Evolutionary conservation across 2,888 invertebrate species (phyloP).

Genomic region (Monochamus alternatus): DNA sequence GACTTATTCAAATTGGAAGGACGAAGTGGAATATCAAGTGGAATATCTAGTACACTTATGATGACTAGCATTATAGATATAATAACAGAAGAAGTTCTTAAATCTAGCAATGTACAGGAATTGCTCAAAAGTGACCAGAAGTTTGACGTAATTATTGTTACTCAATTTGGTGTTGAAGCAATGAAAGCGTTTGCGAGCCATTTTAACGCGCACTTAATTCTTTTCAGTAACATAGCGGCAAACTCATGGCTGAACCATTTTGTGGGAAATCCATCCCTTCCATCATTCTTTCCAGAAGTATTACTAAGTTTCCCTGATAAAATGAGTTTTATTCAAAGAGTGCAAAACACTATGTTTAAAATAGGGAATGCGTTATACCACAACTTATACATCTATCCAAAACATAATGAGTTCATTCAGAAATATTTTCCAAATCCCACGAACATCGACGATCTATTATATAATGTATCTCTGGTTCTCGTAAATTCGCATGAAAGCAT

Average conservation of each 20-base stretch:
- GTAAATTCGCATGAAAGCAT: conserved; percentile 71
- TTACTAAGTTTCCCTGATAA: conserved; percentile 3
- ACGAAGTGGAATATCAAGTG: no score
- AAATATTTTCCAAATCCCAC: conserved; percentile 51
- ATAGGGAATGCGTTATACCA: not conserved
- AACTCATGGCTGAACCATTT: conserved; percentile 68
- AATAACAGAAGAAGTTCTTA: conserved; percentile 46
- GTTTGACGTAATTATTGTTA: conserved; percentile 68
- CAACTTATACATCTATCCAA: conserved; percentile 66
- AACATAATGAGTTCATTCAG: conserved; percentile 22
- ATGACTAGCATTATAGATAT: not conserved
- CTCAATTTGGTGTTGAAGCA: conserved; percentile 72
- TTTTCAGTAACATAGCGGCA: conserved; percentile 69
- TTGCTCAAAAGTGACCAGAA: conserved; percentile 60
- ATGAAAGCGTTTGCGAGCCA: conserved; percentile 65
- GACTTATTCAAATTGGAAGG: no score
- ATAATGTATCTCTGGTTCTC: conserved; percentile 60
- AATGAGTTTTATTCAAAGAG: conserved; percentile 26
- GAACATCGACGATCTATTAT: conserved; percentile 54
- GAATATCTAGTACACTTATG: not conserved
- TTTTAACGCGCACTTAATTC: conserved; percentile 64
- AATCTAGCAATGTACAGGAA: conserved; percentile 54
- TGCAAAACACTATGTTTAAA: not conserved
- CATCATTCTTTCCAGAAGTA: conserved; percentile 73
- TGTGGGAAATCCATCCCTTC: conserved; percentile 71